Evolutionary conservation across 2,797 vertebrate species (phyloP).

Genomic region (Enteromius paludinosus): DNA sequence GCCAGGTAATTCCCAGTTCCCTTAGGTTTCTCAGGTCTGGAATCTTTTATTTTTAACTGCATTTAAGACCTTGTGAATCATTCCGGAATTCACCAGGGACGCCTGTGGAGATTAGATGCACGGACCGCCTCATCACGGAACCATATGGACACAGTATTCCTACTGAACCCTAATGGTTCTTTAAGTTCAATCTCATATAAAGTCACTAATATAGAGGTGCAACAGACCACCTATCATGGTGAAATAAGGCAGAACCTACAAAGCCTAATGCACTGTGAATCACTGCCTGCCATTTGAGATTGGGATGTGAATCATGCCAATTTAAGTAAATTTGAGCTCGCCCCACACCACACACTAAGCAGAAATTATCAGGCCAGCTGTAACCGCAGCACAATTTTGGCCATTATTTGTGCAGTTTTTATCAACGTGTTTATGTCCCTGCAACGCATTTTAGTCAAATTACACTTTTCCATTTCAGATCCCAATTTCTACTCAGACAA

Average conservation of each 20-base stretch:
- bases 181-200: constrained; percentile 27
- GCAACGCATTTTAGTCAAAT: constrained; percentile 13
- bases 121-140: background rate
- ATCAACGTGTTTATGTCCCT: constrained; percentile 1
- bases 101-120: constrained; percentile 24
- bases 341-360: constrained; percentile 44
- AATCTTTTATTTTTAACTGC: constrained; percentile 6
- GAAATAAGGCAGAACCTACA: constrained; percentile 38
- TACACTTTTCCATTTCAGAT: background rate
- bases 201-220: constrained; percentile 14
- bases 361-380: constrained; percentile 39
- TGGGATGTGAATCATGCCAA: constrained; percentile 55
- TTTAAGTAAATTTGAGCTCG: constrained; percentile 33
- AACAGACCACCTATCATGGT: constrained; percentile 32
- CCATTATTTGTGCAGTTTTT: constrained; percentile 7
- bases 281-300: constrained; percentile 36
- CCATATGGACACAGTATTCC: constrained; percentile 1
- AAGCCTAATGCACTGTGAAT: constrained; percentile 42
- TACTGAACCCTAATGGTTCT: background rate
- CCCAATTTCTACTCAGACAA: background rate
- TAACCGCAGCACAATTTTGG: constrained; percentile 18
- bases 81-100: constrained; percentile 28
- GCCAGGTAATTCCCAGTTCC: constrained; percentile 37
- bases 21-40: background rate
- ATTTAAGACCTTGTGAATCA: constrained; percentile 37